These are phyloP conservation scores for Patiria pectinifera DNA, from an alignment of 53 echinoderm and acorn worm genomes.

Conservation along the genomic window DNA sequence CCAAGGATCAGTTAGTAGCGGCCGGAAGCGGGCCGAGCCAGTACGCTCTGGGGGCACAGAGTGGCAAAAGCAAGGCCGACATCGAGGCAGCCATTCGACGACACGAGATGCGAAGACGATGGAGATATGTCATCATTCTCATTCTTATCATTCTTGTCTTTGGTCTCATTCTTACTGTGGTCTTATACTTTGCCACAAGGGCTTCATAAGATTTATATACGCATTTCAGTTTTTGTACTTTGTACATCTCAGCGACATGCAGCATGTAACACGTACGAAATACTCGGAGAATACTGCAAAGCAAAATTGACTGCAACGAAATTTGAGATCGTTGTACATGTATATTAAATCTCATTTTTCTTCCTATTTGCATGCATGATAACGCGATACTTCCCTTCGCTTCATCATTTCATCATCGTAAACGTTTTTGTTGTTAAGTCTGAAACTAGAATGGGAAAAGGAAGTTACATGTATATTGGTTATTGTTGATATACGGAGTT, in stretches of 20 bases:
- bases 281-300: background rate
- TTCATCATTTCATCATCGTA: no score
- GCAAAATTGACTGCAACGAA: background rate
- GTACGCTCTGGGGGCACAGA: slow-evolving; percentile 18
- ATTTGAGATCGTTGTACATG: no score
- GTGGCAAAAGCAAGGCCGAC: slow-evolving; percentile 20
- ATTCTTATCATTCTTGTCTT: slow-evolving; percentile 79
- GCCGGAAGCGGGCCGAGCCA: slow-evolving; percentile 9
- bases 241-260: background rate
- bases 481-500: no score
- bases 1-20: slow-evolving; percentile 19
- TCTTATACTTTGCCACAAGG: slow-evolving; percentile 73
- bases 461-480: no score
- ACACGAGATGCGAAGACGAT: slow-evolving; percentile 65
- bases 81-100: slow-evolving; percentile 63
- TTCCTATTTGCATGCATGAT: no score
- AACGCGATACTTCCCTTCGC: no score
- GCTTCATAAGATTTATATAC: background rate
- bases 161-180: slow-evolving; percentile 72
- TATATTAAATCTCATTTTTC: no score
- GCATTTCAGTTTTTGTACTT: background rate
- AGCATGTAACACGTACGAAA: background rate
- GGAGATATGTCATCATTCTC: slow-evolving; percentile 68
- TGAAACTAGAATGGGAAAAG: no score
- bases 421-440: no score